phyloP scores from a whole-genome alignment of 2,888 invertebrate species.

The Theretra japonica region DNA sequence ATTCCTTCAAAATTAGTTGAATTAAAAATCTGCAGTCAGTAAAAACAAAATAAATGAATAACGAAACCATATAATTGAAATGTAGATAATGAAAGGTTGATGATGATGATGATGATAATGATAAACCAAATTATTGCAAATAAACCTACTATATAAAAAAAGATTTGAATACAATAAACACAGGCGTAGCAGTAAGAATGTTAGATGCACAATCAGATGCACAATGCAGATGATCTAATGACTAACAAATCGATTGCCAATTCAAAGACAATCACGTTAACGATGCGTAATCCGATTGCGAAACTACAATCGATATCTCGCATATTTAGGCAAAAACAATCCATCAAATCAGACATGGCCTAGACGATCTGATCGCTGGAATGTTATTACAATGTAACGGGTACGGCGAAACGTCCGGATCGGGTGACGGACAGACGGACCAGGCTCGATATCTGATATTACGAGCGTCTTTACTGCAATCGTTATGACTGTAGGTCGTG shows the following conservation, averaged over 20 bases:
- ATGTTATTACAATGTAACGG: slow-evolving; percentile 11
- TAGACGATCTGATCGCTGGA: slow-evolving; percentile 10
- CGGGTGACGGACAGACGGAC: slow-evolving; percentile 14
- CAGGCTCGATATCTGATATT: slow-evolving; percentile 22
- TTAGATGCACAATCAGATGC: no score
- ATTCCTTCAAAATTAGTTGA: no score
- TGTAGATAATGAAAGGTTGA: no score
- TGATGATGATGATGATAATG: no score
- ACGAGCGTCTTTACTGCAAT: slow-evolving; percentile 27
- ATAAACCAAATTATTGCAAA: no score
- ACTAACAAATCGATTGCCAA: neutral
- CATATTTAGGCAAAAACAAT: neutral
- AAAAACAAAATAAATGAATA: no score
- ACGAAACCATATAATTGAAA: no score
- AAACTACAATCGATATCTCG: neutral
- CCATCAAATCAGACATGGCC: neutral
- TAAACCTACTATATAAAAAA: no score
- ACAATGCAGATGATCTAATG: neutral
- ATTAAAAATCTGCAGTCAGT: no score
- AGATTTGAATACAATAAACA: no score
- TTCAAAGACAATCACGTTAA: neutral
- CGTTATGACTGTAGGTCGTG: slow-evolving; percentile 9
- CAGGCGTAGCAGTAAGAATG: no score
- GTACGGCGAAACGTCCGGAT: neutral
- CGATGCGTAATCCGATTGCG: neutral